Percentiles rank a stretch among this genome's conserved stretches.
Evolutionary conservation across 2,888 invertebrate genomes (phyloP).

Genomic region (Patella ulyssiponensis): DNA sequence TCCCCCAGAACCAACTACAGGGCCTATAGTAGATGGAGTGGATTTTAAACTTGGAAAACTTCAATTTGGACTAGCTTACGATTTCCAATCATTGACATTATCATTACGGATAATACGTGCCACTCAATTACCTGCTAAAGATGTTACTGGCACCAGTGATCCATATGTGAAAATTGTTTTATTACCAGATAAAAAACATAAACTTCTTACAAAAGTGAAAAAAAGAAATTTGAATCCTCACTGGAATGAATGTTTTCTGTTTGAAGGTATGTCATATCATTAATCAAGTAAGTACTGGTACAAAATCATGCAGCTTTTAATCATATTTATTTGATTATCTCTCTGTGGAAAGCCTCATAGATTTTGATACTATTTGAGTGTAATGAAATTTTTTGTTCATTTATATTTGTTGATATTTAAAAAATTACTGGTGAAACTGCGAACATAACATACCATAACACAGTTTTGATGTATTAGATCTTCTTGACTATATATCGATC

Average conservation of each 20-base stretch:
- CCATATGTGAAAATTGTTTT: slow-evolving; percentile 71
- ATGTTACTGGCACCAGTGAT: slow-evolving; percentile 71
- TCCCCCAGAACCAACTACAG: slow-evolving; percentile 41
- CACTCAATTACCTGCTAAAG: slow-evolving; percentile 69
- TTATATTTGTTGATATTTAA: too few species aligned
- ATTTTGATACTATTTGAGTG: too few species aligned
- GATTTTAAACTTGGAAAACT: slow-evolving; percentile 66
- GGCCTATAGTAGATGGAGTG: slow-evolving; percentile 52
- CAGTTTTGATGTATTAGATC: too few species aligned
- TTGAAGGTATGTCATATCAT: slow-evolving; percentile 76
- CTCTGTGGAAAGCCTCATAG: too few species aligned
- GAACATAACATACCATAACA: too few species aligned
- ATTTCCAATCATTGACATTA: slow-evolving; percentile 67
- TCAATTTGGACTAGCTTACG: slow-evolving; percentile 67
- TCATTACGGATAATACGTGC: slow-evolving; percentile 67
- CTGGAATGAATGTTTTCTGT: slow-evolving; percentile 72
- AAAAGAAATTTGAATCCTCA: slow-evolving; percentile 70
- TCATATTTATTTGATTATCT: too few species aligned
- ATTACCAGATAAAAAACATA: slow-evolving; percentile 70
- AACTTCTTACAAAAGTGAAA: slow-evolving; percentile 71
- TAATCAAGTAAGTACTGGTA: neutral
- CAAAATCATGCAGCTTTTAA: too few species aligned
- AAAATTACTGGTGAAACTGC: too few species aligned
- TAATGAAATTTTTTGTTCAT: too few species aligned
- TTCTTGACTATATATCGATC: too few species aligned